Evolutionary conservation across 2,888 invertebrate genomes (phyloP).

Genomic region (Stenodema calcarata): DNA sequence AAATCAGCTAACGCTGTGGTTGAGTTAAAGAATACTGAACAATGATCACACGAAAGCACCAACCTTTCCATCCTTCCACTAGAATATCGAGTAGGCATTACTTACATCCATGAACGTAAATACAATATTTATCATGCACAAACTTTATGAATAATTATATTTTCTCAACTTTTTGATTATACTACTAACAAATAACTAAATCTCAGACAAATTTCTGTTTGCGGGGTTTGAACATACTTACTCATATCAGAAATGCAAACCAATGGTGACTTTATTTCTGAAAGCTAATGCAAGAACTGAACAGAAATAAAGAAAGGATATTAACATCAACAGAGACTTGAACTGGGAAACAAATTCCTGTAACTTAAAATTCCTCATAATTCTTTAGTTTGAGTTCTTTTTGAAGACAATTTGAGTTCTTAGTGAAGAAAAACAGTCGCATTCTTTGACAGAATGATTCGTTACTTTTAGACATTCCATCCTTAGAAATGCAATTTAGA

Average conservation of each 20-base stretch:
- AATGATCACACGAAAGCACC: constrained; percentile 28
- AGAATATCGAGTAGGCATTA: neutral
- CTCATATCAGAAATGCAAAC: too few species aligned
- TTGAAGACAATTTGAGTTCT: neutral
- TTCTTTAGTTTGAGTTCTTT: neutral
- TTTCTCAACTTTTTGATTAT: neutral
- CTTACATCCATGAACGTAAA: neutral
- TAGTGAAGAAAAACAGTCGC: neutral
- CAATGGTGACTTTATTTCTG: too few species aligned
- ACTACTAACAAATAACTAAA: too few species aligned
- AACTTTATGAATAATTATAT: neutral
- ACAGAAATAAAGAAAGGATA: too few species aligned
- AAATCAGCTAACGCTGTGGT: neutral
- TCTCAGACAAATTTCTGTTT: too few species aligned
- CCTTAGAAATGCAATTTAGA: neutral
- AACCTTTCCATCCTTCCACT: neutral
- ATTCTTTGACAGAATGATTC: neutral
- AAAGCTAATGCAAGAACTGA: too few species aligned
- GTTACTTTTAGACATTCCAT: neutral
- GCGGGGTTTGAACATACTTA: too few species aligned
- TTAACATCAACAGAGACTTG: too few species aligned
- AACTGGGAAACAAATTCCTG: neutral
- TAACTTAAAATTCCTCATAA: neutral
- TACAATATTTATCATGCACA: neutral
- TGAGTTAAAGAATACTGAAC: constrained; percentile 21